Conservation (phyloP, 1,140 invertebrate genomes). For the Drosophila ercepeae region DNA sequence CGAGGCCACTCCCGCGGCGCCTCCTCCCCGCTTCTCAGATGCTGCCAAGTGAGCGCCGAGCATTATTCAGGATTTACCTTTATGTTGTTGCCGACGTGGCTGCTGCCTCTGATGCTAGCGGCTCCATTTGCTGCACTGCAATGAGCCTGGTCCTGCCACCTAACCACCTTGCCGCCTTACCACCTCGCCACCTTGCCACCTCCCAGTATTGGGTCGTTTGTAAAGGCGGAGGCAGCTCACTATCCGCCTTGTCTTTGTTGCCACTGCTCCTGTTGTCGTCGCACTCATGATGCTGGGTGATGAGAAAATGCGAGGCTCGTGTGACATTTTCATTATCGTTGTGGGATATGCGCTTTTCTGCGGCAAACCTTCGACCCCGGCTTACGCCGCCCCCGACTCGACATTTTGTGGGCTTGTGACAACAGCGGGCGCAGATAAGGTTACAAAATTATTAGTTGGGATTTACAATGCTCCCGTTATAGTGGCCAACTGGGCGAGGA, state of each 20-base stretch:
- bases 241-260: slow-evolving; percentile 21
- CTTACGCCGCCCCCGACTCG: neutral
- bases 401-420: slow-evolving; percentile 42
- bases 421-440: slow-evolving; percentile 74
- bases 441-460: slow-evolving; percentile 82
- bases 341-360: slow-evolving; percentile 77
- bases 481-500: slow-evolving; percentile 27
- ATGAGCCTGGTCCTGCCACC: slow-evolving; percentile 21
- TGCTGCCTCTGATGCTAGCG: slow-evolving; percentile 35
- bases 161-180: neutral
- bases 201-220: slow-evolving; percentile 48
- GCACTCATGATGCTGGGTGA: slow-evolving; percentile 65
- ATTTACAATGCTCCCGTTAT: slow-evolving; percentile 78
- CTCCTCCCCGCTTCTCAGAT: slow-evolving; percentile 34
- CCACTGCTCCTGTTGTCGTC: slow-evolving; percentile 29
- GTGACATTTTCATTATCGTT: slow-evolving; percentile 83
- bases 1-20: slow-evolving; percentile 55
- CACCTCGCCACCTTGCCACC: slow-evolving; percentile 7
- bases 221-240: slow-evolving; percentile 49
- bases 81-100: slow-evolving; percentile 75
- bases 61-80: slow-evolving; percentile 83
- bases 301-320: slow-evolving; percentile 82
- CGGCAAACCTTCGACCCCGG: slow-evolving; percentile 31
- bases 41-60: slow-evolving; percentile 70
- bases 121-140: slow-evolving; percentile 58